phyloP scores from a whole-genome alignment of 2,888 invertebrate genomes.

The Anaspis maculata region DNA sequence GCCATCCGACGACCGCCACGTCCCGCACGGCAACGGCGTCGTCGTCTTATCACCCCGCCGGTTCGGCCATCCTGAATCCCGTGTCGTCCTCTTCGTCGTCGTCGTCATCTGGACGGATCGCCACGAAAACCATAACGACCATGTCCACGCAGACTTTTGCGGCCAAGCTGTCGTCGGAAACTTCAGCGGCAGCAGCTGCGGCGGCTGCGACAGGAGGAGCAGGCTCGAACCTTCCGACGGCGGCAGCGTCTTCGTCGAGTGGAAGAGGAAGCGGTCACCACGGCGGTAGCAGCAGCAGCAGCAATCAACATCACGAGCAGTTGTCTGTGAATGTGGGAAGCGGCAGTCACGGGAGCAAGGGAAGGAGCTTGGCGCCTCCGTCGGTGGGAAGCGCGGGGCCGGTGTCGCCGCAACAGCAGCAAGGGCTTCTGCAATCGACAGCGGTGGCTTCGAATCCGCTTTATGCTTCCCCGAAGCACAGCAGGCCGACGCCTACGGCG shows the following conservation, averaged over 20 bases:
- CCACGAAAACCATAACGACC: conserved; percentile 11
- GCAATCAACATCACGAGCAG: too few relatives aligned
- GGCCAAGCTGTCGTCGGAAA: conserved; percentile 57
- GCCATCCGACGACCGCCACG: too few relatives aligned
- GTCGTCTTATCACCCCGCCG: conserved; percentile 18
- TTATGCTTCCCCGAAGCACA: conserved; percentile 30
- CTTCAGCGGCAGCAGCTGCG: conserved; percentile 2
- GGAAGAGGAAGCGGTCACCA: too few relatives aligned
- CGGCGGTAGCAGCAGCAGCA: too few relatives aligned
- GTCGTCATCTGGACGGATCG: conserved; percentile 6
- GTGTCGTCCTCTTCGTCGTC: conserved; percentile 23
- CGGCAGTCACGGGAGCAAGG: too few relatives aligned
- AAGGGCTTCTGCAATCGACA: too few relatives aligned
- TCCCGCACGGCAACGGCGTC: conserved; percentile 14
- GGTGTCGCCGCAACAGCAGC: conserved; percentile 27
- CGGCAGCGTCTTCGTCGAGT: too few relatives aligned
- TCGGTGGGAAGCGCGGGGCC: conserved; percentile 26
- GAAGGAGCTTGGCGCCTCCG: conserved; percentile 14
- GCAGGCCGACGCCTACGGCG: conserved; percentile 36
- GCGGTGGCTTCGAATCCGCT: conserved; percentile 18
- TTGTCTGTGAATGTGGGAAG: too few relatives aligned
- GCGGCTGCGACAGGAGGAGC: not conserved
- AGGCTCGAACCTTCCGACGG: too few relatives aligned
- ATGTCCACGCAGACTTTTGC: conserved; percentile 54
- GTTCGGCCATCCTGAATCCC: conserved; percentile 25